Conservation (phyloP, 2,113 vertebrate species). For the Jacana jacana region DNA sequence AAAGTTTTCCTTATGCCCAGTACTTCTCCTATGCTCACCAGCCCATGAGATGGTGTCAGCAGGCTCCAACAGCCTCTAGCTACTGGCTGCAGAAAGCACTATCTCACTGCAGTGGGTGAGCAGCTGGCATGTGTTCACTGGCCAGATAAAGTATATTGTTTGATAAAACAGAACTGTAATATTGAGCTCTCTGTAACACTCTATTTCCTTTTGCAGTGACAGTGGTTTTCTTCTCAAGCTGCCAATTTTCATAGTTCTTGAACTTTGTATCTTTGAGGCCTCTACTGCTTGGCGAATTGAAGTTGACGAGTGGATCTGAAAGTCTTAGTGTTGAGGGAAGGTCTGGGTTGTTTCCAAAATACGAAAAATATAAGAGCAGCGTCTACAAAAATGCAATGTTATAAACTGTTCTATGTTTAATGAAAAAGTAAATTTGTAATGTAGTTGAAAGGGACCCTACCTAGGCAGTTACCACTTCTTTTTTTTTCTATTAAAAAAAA, state of each 20-base stretch:
- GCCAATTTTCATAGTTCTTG: background rate
- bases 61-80: background rate
- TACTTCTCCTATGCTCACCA: background rate
- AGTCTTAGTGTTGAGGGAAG: background rate
- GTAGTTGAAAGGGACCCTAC: background rate
- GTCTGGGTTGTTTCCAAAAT: background rate
- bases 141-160: fast-evolving
- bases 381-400: background rate
- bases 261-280: background rate
- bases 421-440: background rate
- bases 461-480: background rate
- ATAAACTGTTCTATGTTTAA: background rate
- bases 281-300: background rate
- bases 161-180: background rate
- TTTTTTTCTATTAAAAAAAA: background rate
- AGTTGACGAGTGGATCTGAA: background rate
- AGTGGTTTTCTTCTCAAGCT: background rate
- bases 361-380: background rate
- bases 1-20: background rate
- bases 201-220: background rate
- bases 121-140: background rate
- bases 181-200: background rate
- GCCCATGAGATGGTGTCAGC: background rate
- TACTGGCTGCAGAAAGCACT: background rate
- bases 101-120: background rate